Base-by-base conservation (phyloP, 2,888 invertebrate genomes). In the Scaptomyza cyrtandrae region DNA sequence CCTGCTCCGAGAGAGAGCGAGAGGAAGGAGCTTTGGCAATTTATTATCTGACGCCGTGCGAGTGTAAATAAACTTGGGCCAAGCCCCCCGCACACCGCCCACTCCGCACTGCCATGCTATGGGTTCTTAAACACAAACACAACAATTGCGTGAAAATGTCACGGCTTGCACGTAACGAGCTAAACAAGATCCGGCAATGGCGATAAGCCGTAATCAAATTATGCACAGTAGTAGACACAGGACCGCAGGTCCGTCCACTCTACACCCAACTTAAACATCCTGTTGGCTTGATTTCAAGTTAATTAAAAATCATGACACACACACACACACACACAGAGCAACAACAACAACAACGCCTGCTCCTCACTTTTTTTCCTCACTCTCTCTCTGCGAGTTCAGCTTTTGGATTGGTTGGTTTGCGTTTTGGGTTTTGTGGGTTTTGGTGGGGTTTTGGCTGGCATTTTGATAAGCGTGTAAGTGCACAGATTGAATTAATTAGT, bases 131-230 rank as follows among this genome's bases (percentile, higher is more conserved):
- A 64, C 63, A 72, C 82, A 67, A 71, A 68, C 68, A 75, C 84
- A 74, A 80, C 87, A 87, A 82, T 87, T 87, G 86, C 89, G 88
- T 89, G 87, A 87, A 87, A 87, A 87, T 89, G 86, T 86, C 89
- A 87, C 89, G 87, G 82, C 79, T 85, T 74, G 89, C 86, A 81
- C 87, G 87, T 87, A 81, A 86, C 85, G 88, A 86, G 84, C 87
- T 77, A 79, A 84, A 86, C 85, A 82, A 89, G 87, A 89, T 87
- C 77, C 87, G 70, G 78, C 69, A 63, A 33, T 45, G 57, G 75
- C 72, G 86, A 86, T 86, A 86, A 87, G 80, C 71, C 69, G 85
- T 88, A 88, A 88, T 89, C 89, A 89, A 88, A 89, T 88, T 88
- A 88, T 89, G 89, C 88, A 77, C 87, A 88, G 85, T 65, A 65